Conservation (phyloP, 2,113 vertebrate genomes). For the Collichthys lucidus region DNA sequence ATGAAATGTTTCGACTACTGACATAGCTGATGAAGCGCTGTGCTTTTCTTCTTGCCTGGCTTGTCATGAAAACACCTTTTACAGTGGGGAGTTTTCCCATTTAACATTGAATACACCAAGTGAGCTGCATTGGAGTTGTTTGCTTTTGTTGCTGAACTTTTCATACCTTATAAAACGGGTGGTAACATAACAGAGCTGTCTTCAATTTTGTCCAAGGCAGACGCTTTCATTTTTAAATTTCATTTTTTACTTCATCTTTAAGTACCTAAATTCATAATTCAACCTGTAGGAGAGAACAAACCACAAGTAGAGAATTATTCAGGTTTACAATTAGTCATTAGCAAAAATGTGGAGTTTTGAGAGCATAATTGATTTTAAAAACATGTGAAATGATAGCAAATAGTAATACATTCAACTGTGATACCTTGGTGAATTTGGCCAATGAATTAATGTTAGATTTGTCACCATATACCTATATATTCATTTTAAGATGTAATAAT, state of each 20-base stretch:
- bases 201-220: not conserved
- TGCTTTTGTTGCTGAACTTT: conserved; percentile 43
- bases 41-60: not conserved
- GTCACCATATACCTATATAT: not conserved
- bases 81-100: not conserved
- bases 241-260: not conserved
- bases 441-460: not conserved
- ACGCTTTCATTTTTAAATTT: not conserved
- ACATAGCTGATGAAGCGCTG: conserved; percentile 48
- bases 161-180: not conserved
- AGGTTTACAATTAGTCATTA: not conserved
- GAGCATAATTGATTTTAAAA: conserved; percentile 32
- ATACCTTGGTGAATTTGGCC: conserved; percentile 4
- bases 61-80: too few relatives aligned
- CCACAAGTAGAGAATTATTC: not conserved
- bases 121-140: too few relatives aligned
- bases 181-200: not conserved
- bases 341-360: not conserved
- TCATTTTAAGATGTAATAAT: conserved; percentile 42
- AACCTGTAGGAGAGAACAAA: not conserved
- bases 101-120: conserved; percentile 68
- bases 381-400: not conserved
- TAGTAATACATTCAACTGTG: not conserved
- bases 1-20: conserved; percentile 95
- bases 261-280: not conserved